A percentile compares a stretch with the other conserved stretches of the same genome.
phyloP scores from a whole-genome alignment of 2,797 vertebrate genomes.

The Chromobotia macracanthus region DNA sequence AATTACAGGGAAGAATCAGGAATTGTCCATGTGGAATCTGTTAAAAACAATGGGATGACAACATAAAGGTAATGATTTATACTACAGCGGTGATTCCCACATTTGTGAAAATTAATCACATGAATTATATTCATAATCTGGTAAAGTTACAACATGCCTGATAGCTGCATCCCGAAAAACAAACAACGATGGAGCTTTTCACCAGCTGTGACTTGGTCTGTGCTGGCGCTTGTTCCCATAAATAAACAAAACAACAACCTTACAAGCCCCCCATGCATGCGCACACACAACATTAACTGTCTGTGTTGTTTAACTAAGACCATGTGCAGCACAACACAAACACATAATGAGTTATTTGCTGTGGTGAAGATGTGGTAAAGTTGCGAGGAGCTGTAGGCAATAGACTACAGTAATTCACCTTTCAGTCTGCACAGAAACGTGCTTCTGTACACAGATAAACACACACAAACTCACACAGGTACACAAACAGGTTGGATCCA shows the following conservation, averaged over 20 bases:
- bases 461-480: neutral
- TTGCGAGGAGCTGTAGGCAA: slow-evolving; percentile 19
- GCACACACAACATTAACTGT: slow-evolving; percentile 20
- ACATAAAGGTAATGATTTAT: slow-evolving; percentile 4
- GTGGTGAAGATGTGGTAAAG: slow-evolving; percentile 29
- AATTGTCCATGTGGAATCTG: slow-evolving; percentile 37
- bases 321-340: slow-evolving; percentile 51
- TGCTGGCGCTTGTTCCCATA: slow-evolving; percentile 41
- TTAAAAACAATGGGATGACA: neutral
- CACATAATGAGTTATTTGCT: slow-evolving; percentile 47
- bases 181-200: slow-evolving; percentile 5
- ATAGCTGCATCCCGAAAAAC: slow-evolving; percentile 15
- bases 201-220: slow-evolving; percentile 31
- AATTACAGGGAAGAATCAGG: slow-evolving; percentile 43
- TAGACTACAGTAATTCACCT: slow-evolving; percentile 23
- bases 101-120: slow-evolving; percentile 21
- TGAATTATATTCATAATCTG: slow-evolving; percentile 21
- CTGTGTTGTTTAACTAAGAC: slow-evolving; percentile 39
- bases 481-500: neutral
- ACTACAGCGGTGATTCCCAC: slow-evolving; percentile 44
- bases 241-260: slow-evolving; percentile 25
- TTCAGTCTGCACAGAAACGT: slow-evolving; percentile 23
- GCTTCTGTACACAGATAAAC: slow-evolving; percentile 36
- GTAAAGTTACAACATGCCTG: neutral
- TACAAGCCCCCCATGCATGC: neutral